Conservation (phyloP, 2,797 vertebrate species). For the Cuculus canorus region DNA sequence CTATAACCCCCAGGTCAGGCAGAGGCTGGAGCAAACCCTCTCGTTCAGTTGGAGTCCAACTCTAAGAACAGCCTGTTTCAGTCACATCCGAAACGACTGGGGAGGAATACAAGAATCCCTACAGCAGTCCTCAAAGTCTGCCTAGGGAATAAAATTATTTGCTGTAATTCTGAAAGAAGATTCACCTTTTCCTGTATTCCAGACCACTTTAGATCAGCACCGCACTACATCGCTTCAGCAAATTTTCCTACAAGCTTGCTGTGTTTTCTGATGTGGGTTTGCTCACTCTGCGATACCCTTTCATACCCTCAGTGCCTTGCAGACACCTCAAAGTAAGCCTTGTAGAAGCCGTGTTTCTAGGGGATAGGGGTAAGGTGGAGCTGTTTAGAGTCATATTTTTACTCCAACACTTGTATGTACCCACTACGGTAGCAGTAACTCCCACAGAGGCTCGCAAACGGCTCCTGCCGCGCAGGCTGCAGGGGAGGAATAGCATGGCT, state of each 20-base stretch:
- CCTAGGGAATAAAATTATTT: neutral
- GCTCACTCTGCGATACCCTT: neutral
- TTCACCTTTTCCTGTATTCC: slow-evolving; percentile 45
- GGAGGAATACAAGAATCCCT: slow-evolving; percentile 20
- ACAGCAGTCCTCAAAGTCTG: slow-evolving; percentile 8
- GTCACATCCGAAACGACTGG: slow-evolving; percentile 32
- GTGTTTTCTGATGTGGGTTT: neutral
- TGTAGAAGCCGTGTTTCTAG: slow-evolving; percentile 11
- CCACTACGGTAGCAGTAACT: neutral
- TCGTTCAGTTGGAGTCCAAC: slow-evolving; percentile 34
- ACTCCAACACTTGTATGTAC: neutral
- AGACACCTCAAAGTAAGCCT: neutral
- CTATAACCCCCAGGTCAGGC: slow-evolving; percentile 30
- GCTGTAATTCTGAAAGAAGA: slow-evolving; percentile 9
- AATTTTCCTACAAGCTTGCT: neutral
- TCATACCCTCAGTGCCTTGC: neutral
- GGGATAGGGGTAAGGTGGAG: slow-evolving; percentile 41
- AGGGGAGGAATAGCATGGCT: neutral
- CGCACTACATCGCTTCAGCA: accelerated
- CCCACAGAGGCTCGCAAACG: slow-evolving; percentile 25
- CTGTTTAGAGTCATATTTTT: slow-evolving; percentile 27
- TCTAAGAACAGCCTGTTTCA: slow-evolving; percentile 38
- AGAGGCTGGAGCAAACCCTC: slow-evolving; percentile 31
- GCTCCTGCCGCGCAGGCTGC: slow-evolving; percentile 1
- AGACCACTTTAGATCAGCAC: slow-evolving; percentile 22